A percentile compares a stretch with the other conserved stretches of the same genome.
Conservation (phyloP, 2,888 invertebrate genomes). For the Panopea generosa region DNA sequence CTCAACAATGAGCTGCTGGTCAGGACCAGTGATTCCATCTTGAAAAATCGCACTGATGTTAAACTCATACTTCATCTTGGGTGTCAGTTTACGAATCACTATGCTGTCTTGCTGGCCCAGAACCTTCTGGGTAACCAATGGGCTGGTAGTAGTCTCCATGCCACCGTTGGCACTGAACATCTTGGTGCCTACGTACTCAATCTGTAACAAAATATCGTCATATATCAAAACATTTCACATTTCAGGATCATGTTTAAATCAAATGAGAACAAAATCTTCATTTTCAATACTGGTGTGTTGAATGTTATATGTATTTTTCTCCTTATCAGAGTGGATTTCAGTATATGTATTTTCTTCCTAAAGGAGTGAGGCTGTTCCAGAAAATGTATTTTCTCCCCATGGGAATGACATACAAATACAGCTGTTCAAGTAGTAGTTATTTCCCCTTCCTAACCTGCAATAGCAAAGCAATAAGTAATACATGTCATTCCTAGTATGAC, state of each 20-base stretch:
- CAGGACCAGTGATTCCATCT: slow-evolving; percentile 76
- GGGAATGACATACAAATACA: too few relatives aligned
- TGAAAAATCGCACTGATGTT: slow-evolving; percentile 82
- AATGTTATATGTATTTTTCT: too few relatives aligned
- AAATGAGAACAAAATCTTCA: too few relatives aligned
- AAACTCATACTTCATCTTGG: slow-evolving; percentile 82
- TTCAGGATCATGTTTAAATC: neutral
- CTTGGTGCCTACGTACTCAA: slow-evolving; percentile 79
- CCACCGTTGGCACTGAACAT: slow-evolving; percentile 74
- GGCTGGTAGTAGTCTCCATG: slow-evolving; percentile 61
- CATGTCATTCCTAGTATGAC: too few relatives aligned
- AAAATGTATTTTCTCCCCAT: too few relatives aligned
- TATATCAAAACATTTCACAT: neutral
- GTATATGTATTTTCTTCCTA: too few relatives aligned
- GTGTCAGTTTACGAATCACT: slow-evolving; percentile 76
- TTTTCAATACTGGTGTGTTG: too few relatives aligned
- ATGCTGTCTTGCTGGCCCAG: slow-evolving; percentile 71
- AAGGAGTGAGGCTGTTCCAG: too few relatives aligned
- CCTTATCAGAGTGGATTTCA: too few relatives aligned
- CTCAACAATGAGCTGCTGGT: slow-evolving; percentile 73
- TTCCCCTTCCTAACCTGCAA: too few relatives aligned
- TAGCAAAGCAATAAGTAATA: too few relatives aligned
- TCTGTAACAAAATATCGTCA: slow-evolving; percentile 74
- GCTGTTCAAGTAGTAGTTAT: too few relatives aligned
- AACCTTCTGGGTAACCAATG: slow-evolving; percentile 61